Conservation (phyloP, 2,797 vertebrate species). For the Hafferia zeledoni region DNA sequence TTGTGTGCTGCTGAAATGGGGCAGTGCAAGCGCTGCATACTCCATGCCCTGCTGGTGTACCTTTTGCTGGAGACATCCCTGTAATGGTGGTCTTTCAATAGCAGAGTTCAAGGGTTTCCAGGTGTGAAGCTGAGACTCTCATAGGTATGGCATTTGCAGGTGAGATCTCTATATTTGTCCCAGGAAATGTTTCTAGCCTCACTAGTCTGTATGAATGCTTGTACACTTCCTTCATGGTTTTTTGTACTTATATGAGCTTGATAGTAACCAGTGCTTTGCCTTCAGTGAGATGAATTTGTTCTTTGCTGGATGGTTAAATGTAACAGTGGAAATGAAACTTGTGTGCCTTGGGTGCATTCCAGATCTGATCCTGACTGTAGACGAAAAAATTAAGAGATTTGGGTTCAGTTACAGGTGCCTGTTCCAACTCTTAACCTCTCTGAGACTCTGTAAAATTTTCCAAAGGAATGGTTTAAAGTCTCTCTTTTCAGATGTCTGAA, state of each 20-base stretch:
- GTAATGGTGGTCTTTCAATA: accelerated
- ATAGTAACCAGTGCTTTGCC: not conserved
- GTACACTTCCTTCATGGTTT: not conserved
- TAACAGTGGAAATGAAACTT: not conserved
- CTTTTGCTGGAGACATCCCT: not conserved
- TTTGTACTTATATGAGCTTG: not conserved
- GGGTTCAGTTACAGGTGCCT: not conserved
- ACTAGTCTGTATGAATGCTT: not conserved
- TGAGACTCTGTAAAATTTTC: not conserved
- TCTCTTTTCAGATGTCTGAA: not conserved
- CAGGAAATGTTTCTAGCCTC: not conserved
- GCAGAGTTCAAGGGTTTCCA: not conserved
- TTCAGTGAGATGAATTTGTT: not conserved
- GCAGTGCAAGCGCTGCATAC: not conserved
- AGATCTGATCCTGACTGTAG: not conserved
- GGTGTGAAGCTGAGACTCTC: not conserved
- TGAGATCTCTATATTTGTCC: not conserved
- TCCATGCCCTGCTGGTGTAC: not conserved
- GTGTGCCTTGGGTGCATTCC: not conserved
- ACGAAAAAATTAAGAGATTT: not conserved
- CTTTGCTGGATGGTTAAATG: not conserved
- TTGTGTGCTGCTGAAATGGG: not conserved
- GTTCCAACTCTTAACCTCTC: not conserved
- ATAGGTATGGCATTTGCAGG: not conserved
- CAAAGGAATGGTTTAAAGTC: not conserved